These are phyloP conservation scores for Metaphire vulgaris DNA, from an alignment of 1,140 invertebrate species.

Conservation along the genomic window DNA sequence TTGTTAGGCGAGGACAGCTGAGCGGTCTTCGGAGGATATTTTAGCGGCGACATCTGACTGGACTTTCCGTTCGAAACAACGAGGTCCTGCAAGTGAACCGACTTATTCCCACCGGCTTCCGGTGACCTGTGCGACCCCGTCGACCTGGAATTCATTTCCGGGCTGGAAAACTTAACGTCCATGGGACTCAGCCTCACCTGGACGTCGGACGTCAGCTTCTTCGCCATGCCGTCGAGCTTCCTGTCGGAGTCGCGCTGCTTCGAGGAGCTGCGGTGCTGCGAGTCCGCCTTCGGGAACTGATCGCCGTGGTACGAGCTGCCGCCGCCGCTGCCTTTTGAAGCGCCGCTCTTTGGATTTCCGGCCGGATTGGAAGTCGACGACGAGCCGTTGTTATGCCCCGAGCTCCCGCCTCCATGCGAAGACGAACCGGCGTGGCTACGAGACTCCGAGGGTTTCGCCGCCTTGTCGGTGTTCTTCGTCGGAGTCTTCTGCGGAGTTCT, in stretches of 20 bases:
- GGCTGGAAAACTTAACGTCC: neutral
- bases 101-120: neutral
- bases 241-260: neutral
- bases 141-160: neutral
- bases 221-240: too few species aligned
- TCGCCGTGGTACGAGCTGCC: too few species aligned
- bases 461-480: too few species aligned
- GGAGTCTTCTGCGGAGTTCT: too few species aligned
- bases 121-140: neutral
- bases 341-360: neutral
- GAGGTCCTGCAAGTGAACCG: neutral
- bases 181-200: neutral
- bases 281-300: neutral
- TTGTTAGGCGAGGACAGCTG: neutral
- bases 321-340: neutral
- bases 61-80: neutral
- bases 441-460: too few species aligned
- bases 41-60: neutral
- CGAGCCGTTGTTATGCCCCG: neutral
- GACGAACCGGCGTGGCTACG: too few species aligned
- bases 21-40: neutral
- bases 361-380: neutral
- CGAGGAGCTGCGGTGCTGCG: neutral
- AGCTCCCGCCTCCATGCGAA: neutral
- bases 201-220: neutral